A percentile compares a stretch with the other conserved stretches of the same genome.
These are phyloP conservation scores for Cybosia mesomella DNA, from an alignment of 2,888 invertebrate genomes.

Conservation along the genomic window DNA sequence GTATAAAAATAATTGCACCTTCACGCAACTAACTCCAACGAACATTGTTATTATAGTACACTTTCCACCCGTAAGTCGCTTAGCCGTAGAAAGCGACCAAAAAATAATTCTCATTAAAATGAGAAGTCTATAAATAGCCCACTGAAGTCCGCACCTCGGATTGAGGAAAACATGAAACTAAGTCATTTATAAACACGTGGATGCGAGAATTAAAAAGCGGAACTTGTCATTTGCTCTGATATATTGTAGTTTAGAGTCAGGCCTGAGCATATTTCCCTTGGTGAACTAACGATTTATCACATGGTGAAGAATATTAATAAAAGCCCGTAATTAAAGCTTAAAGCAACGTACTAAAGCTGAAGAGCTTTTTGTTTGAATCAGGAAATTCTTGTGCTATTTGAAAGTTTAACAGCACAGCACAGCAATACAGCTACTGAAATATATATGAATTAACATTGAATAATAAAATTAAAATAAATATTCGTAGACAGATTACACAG, in stretches of 20 bases:
- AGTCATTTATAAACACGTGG: constrained; percentile 2
- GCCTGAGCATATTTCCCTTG: neutral
- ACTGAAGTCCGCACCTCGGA: constrained; percentile 26
- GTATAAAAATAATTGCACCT: neutral
- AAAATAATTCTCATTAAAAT: constrained; percentile 51
- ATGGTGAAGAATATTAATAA: neutral
- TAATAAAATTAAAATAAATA: too few species aligned
- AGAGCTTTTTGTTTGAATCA: too few species aligned
- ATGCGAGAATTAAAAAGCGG: constrained; percentile 12
- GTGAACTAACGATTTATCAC: neutral
- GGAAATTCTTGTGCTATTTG: too few species aligned
- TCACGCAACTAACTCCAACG: neutral
- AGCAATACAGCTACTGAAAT: too few species aligned
- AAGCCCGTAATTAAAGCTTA: neutral
- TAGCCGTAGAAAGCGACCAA: constrained; percentile 55
- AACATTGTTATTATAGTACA: constrained; percentile 39
- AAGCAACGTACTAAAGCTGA: too few species aligned
- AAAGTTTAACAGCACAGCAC: too few species aligned
- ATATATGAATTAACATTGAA: too few species aligned
- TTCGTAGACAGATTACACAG: too few species aligned
- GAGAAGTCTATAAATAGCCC: constrained; percentile 58
- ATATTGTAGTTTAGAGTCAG: neutral
- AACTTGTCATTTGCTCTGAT: constrained; percentile 1
- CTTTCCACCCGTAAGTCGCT: constrained; percentile 49
- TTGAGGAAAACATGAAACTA: constrained; percentile 21